A percentile compares a stretch with the other conserved stretches of the same genome.
These are phyloP conservation scores for Stratiolaelaps scimitus DNA, from an alignment of 1,140 invertebrate genomes.

Conservation along the genomic window DNA sequence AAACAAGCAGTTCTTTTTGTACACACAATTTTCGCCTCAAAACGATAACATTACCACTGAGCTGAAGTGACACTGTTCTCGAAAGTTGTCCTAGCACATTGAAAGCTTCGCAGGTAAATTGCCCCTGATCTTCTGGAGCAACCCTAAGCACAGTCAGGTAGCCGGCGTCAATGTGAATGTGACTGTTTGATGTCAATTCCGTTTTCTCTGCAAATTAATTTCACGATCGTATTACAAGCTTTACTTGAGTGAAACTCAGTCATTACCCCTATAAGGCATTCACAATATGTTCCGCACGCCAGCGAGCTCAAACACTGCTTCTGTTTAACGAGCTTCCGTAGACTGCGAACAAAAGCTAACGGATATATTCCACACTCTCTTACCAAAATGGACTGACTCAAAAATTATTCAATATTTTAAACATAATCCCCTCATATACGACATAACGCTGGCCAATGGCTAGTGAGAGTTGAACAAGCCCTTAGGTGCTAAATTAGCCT, in stretches of 20 bases:
- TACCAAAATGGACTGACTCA: too few relatives aligned
- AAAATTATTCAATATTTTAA: too few relatives aligned
- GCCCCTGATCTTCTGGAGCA: constrained; percentile 3
- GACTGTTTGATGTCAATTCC: neutral
- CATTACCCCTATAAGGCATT: neutral
- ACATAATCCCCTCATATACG: too few relatives aligned
- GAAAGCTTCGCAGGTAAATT: neutral
- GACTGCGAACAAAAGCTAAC: too few relatives aligned
- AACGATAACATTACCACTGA: neutral
- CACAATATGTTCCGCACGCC: neutral
- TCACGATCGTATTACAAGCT: neutral
- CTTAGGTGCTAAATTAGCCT: too few relatives aligned
- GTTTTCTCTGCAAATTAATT: constrained; percentile 13
- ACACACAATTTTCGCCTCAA: too few relatives aligned
- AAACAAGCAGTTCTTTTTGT: too few relatives aligned
- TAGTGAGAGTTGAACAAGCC: too few relatives aligned
- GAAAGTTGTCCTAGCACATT: neutral
- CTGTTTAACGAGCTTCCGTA: too few relatives aligned
- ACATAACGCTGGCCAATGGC: too few relatives aligned
- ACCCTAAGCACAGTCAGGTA: neutral
- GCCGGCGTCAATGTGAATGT: neutral
- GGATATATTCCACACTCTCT: too few relatives aligned
- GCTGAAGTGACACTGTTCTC: neutral
- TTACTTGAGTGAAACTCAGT: neutral
- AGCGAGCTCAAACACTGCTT: neutral